Conservation (phyloP, 2,888 invertebrate species). For the Lamproptera curius region DNA sequence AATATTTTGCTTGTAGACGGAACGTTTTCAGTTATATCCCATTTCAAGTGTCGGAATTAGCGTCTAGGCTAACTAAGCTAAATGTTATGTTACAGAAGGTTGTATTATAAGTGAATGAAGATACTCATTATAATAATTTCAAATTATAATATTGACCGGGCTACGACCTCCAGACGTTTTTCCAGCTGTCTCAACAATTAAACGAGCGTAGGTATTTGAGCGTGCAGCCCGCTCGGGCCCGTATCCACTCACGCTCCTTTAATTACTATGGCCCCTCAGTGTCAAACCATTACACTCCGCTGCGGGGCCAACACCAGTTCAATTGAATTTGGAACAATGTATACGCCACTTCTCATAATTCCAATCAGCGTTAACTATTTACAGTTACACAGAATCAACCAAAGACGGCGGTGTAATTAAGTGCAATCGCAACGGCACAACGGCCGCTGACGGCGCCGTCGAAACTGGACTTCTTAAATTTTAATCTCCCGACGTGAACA, state of each 20-base stretch:
- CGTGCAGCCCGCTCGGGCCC: constrained; percentile 33
- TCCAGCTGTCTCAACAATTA: constrained; percentile 16
- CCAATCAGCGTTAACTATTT: not conserved
- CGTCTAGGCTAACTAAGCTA: too few relatives aligned
- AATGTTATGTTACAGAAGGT: too few relatives aligned
- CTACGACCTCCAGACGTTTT: constrained; percentile 9
- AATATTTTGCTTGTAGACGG: too few relatives aligned
- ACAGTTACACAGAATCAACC: not conserved
- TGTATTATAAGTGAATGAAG: too few relatives aligned
- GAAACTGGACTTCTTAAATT: constrained; percentile 1
- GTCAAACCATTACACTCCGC: constrained; percentile 24
- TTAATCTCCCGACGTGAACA: constrained; percentile 5
- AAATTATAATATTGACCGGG: not conserved
- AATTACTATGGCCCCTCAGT: constrained; percentile 41
- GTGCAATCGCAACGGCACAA: not conserved
- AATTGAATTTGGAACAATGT: constrained; percentile 23
- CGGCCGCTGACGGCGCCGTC: too few relatives aligned
- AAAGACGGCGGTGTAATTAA: constrained; percentile 1
- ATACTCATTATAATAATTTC: too few relatives aligned
- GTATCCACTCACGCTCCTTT: constrained; percentile 42
- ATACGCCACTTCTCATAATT: constrained; percentile 13
- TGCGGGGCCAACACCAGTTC: constrained; percentile 24
- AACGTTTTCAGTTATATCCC: too few relatives aligned
- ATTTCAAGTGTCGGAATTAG: too few relatives aligned
- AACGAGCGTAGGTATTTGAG: constrained; percentile 29